Percentiles rank a stretch among this genome's conserved stretches.
phyloP scores from a whole-genome alignment of 2,113 vertebrate genomes.

The Fulmarus glacialis region DNA sequence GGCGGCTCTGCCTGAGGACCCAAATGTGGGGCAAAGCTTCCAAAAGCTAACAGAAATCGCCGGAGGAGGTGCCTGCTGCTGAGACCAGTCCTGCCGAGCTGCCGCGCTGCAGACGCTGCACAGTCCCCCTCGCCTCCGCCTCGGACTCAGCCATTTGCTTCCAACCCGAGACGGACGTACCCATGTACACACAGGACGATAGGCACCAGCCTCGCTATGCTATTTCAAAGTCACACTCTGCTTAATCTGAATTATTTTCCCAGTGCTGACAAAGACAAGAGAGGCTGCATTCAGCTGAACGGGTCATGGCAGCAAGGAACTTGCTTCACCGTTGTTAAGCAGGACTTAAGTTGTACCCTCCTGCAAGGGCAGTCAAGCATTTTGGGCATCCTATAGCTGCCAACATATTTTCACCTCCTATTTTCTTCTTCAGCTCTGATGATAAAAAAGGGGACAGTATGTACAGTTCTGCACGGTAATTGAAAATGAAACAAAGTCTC shows the following conservation, averaged over 20 bases:
- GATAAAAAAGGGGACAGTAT: not conserved
- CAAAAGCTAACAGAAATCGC: not conserved
- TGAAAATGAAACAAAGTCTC: not conserved
- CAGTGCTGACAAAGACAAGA: not conserved
- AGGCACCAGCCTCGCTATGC: not conserved
- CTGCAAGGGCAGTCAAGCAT: not conserved
- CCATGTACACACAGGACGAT: rapidly evolving
- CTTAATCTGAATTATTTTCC: not conserved
- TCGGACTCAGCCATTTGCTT: not conserved
- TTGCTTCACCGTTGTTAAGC: not conserved
- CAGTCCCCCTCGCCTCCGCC: rapidly evolving
- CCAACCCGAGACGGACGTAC: rapidly evolving
- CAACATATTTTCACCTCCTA: not conserved
- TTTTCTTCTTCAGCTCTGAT: not conserved
- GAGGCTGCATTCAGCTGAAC: not conserved
- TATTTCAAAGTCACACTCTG: not conserved
- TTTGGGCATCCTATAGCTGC: not conserved
- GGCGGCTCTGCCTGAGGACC: not conserved
- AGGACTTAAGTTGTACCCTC: not conserved
- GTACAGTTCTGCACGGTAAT: not conserved
- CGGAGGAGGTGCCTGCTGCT: not conserved
- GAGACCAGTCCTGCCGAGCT: not conserved
- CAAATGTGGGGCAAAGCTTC: not conserved
- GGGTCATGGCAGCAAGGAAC: not conserved
- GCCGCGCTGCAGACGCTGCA: rapidly evolving